Percentiles rank a stretch among this genome's conserved stretches.
Evolutionary conservation across 2,888 invertebrate species (phyloP).

Genomic region (Trichopria drosophilae): DNA sequence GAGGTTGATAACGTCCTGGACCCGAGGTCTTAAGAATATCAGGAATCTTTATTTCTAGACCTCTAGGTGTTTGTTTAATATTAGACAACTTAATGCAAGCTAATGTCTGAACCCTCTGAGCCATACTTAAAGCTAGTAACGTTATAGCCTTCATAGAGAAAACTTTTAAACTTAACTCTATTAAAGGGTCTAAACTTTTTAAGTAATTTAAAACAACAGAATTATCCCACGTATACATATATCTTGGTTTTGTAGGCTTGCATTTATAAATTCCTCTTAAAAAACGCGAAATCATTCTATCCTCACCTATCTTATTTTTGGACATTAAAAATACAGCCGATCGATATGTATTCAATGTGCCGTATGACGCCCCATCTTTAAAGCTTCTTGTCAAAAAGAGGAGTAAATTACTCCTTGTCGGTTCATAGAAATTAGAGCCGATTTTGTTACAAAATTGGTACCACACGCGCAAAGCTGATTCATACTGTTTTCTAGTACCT

Average conservation of each 20-base stretch:
- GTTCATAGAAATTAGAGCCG: too few species aligned
- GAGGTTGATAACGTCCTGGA: constrained; percentile 2
- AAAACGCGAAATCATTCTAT: constrained; percentile 19
- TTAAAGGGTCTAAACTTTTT: constrained; percentile 4
- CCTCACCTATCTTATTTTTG: constrained; percentile 4
- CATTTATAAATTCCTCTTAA: constrained; percentile 27
- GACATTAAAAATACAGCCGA: constrained; percentile 26
- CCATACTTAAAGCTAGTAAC: constrained; percentile 15
- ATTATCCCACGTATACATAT: constrained; percentile 27
- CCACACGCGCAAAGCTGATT: too few species aligned
- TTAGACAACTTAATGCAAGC: not conserved
- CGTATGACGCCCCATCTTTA: constrained; percentile 22
- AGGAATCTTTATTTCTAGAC: constrained; percentile 9
- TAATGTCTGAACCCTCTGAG: constrained; percentile 14
- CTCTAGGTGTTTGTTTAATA: constrained; percentile 1
- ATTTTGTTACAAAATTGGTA: too few species aligned
- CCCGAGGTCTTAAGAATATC: constrained; percentile 10
- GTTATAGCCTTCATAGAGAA: constrained; percentile 8
- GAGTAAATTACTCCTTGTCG: not conserved
- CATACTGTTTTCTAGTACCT: too few species aligned
- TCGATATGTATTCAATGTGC: constrained; percentile 19
- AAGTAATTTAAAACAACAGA: constrained; percentile 17
- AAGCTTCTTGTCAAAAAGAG: constrained; percentile 9
- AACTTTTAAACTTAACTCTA: constrained; percentile 9
- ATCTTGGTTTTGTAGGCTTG: constrained; percentile 25